Evolutionary conservation across 1,140 invertebrate species (phyloP), one percentile per base, ranked within the genome.

Genomic region (Hyles euphorbiae): DNA sequence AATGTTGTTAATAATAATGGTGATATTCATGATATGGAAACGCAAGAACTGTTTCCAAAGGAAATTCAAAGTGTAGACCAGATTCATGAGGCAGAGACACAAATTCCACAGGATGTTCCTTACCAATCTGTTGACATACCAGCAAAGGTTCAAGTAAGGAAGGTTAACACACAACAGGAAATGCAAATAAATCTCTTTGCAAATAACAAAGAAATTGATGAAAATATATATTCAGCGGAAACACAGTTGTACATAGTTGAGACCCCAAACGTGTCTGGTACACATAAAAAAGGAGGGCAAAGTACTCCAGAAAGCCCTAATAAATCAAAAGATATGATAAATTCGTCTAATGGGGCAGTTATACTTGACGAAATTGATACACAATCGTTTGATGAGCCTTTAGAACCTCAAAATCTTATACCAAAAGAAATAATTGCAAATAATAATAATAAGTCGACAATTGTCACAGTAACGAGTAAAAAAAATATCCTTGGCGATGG

Each of bases 281-380:
- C 22, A 11, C 36, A 5, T 40, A 40, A 40, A 5, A 40, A 40
- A 40, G 36, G 36, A 40, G 8, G 22, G 36, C 36, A 40, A 8
- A 40, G 36, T 22, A 22, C 22, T 22, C 22, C 22, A 22, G 8
- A 40, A 40, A 65, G 44, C 52, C 34, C 33, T 33, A 46, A 43
- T 47, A 47, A 55, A 46, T 40, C 54, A 8, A 64, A 65, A 52
- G 47, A 65, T 9, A 67, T 60, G 43, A 34, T 58, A 44, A 71
- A 76, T 66, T 58, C 53, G 46, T 84, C 82, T 43, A 76, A 81
- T 67, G 81, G 83, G 58, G 69, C 73, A 60, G 78, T 86, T 46
- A 33, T 76, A 9, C 83, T 84, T 78, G 76, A 88, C 40, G 83
- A 85, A 47, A 56, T 87, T 44, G 75, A 80, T 46, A 65, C 52